Percentiles rank a stretch among this genome's conserved stretches.
phyloP scores from a whole-genome alignment of 2,113 vertebrate species.

The Pristiophorus japonicus region DNA sequence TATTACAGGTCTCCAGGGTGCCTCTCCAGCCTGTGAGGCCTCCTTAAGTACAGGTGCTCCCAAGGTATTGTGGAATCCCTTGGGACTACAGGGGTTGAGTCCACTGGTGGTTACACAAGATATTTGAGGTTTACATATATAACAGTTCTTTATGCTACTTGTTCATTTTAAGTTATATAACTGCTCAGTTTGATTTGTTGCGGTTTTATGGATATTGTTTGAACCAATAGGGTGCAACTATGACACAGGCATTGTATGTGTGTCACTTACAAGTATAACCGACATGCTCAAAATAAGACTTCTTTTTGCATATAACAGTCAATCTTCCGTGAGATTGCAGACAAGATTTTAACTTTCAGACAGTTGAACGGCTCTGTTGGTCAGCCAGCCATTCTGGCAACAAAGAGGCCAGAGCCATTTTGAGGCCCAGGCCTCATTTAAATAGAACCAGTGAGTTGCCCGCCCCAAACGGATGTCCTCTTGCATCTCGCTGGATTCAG shows the following conservation, averaged over 20 bases:
- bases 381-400: neutral
- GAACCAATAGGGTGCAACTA: neutral
- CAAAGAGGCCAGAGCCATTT: neutral
- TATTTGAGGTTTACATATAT: no score
- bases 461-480: neutral
- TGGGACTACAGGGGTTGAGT: no score
- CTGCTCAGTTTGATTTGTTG: neutral
- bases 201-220: neutral
- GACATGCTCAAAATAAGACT: neutral
- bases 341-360: neutral
- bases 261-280: neutral
- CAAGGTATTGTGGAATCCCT: no score
- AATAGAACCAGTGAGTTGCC: neutral
- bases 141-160: no score
- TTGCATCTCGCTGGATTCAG: neutral
- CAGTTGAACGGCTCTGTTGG: neutral
- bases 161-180: neutral
- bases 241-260: neutral
- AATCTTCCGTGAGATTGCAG: neutral
- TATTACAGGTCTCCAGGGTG: no score
- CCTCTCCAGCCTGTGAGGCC: no score
- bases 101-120: no score
- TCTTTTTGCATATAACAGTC: neutral
- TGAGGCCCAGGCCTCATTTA: neutral
- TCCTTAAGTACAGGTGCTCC: no score